Evolutionary conservation across 2,113 vertebrate genomes (phyloP).

Genomic region (Dendrocopos noguchii): DNA sequence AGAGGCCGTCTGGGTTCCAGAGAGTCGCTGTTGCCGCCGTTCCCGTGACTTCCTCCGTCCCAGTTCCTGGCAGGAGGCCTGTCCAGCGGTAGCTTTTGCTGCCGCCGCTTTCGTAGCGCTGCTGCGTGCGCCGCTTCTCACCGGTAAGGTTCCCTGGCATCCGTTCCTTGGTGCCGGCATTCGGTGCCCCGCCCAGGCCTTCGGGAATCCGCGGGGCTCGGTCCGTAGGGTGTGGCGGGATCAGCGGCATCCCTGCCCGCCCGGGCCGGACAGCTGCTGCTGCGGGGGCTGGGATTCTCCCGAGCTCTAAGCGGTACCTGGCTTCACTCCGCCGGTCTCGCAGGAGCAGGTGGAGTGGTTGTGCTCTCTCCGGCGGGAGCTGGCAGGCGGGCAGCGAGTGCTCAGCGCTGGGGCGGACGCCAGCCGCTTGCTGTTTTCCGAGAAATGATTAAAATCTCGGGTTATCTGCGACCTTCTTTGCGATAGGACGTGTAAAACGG

Average conservation of each 20-base stretch:
- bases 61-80: too few species aligned
- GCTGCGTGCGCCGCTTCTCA: too few species aligned
- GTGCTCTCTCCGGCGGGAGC: neutral
- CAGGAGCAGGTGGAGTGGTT: fast-evolving
- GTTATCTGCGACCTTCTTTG: too few species aligned
- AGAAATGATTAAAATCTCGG: neutral
- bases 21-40: too few species aligned
- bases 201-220: too few species aligned
- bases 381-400: fast-evolving
- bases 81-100: too few species aligned
- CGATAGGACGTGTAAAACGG: fast-evolving
- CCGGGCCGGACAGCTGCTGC: too few species aligned
- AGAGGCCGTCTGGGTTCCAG: too few species aligned
- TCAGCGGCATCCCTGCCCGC: neutral
- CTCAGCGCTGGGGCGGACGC: fast-evolving
- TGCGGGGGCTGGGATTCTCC: fast-evolving
- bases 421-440: fast-evolving
- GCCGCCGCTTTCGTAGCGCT: neutral
- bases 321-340: fast-evolving
- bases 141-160: too few species aligned
- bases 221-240: neutral
- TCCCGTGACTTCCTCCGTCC: neutral
- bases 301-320: fast-evolving
- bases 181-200: too few species aligned
- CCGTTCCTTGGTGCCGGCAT: neutral